Percentiles rank a stretch among this genome's conserved stretches.
Conservation (phyloP, 2,888 invertebrate species). For the Tenodera sinensis region DNA sequence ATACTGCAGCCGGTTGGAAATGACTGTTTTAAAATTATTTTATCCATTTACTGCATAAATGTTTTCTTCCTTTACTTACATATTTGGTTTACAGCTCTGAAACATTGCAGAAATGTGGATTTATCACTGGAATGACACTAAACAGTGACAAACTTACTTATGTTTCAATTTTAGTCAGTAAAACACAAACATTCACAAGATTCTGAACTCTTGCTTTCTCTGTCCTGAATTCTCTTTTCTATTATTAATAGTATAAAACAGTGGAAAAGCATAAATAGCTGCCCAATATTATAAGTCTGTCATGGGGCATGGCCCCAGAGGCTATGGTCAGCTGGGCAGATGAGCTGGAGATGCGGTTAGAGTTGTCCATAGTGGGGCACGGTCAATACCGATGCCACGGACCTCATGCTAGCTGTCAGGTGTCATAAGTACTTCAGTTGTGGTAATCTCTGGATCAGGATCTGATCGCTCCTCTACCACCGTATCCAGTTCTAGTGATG, state of each 20-base stretch:
- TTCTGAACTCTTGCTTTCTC: not conserved
- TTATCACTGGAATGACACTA: not conserved
- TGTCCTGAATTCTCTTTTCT: not conserved
- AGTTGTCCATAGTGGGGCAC: slow-evolving; percentile 78
- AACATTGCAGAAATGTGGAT: not conserved
- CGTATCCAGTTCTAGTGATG: slow-evolving; percentile 75
- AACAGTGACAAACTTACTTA: not conserved
- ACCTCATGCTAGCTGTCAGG: slow-evolving; percentile 57
- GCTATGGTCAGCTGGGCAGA: slow-evolving; percentile 23
- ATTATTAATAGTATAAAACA: not conserved
- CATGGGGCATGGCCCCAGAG: not conserved
- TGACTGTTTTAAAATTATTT: too few relatives aligned
- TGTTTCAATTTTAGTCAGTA: not conserved
- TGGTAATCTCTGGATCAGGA: slow-evolving; percentile 36
- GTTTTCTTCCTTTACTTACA: too few relatives aligned
- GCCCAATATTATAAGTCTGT: not conserved
- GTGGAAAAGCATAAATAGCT: not conserved
- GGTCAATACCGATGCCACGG: slow-evolving; percentile 47
- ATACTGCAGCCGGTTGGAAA: too few relatives aligned
- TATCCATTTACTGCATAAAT: too few relatives aligned
- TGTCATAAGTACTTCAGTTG: slow-evolving; percentile 41
- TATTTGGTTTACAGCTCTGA: not conserved
- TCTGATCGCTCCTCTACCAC: slow-evolving; percentile 81
- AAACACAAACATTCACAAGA: not conserved
- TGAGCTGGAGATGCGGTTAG: slow-evolving; percentile 50